phyloP scores from a whole-genome alignment of 2,888 invertebrate species.

The Smittia sp. region DNA sequence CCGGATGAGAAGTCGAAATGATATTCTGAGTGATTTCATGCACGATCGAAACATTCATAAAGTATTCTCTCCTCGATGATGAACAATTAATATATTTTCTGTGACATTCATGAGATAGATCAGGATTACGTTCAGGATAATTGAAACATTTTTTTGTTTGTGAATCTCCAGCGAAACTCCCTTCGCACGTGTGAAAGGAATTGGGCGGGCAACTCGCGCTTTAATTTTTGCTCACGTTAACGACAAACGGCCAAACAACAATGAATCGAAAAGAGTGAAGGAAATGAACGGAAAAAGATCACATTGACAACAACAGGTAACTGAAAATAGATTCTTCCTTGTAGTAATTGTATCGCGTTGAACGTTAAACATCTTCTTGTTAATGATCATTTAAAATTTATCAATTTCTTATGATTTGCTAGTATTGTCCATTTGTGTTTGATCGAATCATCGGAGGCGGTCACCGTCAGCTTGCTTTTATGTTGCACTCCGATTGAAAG shows the following conservation, averaged over 20 bases:
- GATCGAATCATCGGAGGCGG: too few relatives aligned
- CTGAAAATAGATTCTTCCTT: not conserved
- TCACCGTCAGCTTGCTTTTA: too few relatives aligned
- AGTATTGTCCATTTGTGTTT: constrained; percentile 40
- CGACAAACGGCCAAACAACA: constrained; percentile 19
- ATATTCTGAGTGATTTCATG: not conserved
- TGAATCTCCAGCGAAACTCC: too few relatives aligned
- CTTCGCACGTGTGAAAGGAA: too few relatives aligned
- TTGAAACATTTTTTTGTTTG: constrained; percentile 16
- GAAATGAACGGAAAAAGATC: not conserved
- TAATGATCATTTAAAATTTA: constrained; percentile 25
- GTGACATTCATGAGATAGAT: constrained; percentile 34
- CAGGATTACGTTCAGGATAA: constrained; percentile 37
- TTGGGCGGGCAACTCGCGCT: not conserved
- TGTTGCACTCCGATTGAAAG: too few relatives aligned
- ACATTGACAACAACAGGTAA: constrained; percentile 1
- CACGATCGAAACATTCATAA: not conserved
- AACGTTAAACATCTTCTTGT: constrained; percentile 8
- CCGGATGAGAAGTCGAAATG: not conserved
- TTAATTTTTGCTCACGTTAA: constrained; percentile 16
- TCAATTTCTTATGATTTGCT: constrained; percentile 19
- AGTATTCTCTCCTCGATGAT: not conserved
- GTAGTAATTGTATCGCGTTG: not conserved
- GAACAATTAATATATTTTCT: not conserved
- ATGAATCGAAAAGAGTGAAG: not conserved